Evolutionary conservation across 2,888 invertebrate species (phyloP).

Genomic region (Nomada ruficornis): DNA sequence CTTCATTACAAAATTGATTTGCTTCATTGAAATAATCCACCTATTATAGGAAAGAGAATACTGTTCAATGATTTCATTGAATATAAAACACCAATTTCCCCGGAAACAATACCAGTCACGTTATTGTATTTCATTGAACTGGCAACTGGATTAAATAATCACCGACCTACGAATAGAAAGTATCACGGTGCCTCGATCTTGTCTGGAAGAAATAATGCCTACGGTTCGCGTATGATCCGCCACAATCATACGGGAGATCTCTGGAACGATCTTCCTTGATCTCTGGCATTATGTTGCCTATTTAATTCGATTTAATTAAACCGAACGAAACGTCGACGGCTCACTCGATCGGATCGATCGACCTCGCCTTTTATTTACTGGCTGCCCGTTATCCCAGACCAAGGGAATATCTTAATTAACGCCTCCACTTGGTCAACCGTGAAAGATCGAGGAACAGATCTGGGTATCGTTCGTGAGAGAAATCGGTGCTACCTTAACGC

Average conservation of each 20-base stretch:
- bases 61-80: background rate
- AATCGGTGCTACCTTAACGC: conserved; percentile 65
- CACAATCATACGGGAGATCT: conserved; percentile 43
- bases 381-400: conserved; percentile 38
- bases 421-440: conserved; percentile 64
- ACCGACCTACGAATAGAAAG: background rate
- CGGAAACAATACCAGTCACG: background rate
- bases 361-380: conserved; percentile 49
- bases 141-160: background rate
- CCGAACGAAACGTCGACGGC: conserved; percentile 32
- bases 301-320: conserved; percentile 63
- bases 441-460: conserved; percentile 60
- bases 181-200: background rate
- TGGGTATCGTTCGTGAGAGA: conserved; percentile 65
- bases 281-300: conserved; percentile 32
- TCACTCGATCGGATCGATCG: conserved; percentile 57
- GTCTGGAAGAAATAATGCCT: conserved; percentile 2
- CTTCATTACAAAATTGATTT: too few relatives aligned
- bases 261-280: conserved; percentile 33
- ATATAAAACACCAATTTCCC: background rate
- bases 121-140: background rate
- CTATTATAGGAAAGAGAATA: background rate
- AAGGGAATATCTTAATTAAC: conserved; percentile 61
- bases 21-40: too few relatives aligned
- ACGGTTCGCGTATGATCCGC: conserved; percentile 35